Conservation (phyloP, 2,113 vertebrate species). For the Malurus cyaneus region DNA sequence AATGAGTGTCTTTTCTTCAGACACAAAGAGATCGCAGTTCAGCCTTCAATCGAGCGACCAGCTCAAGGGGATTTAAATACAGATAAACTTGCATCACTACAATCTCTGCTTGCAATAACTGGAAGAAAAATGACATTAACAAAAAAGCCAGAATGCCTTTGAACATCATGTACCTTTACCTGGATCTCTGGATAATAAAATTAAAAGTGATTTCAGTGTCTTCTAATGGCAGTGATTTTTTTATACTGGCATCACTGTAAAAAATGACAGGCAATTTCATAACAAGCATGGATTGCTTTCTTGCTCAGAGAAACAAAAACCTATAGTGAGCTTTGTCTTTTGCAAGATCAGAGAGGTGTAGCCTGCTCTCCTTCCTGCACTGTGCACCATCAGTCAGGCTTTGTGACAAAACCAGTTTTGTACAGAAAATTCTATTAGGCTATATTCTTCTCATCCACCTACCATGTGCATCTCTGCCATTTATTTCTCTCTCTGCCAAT, state of each 20-base stretch:
- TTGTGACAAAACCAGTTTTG: neutral
- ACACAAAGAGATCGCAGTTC: neutral
- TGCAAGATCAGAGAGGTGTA: neutral
- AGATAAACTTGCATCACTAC: neutral
- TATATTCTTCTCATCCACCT: neutral
- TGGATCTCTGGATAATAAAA: neutral
- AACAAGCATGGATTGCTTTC: neutral
- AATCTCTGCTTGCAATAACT: neutral
- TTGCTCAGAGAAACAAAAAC: neutral
- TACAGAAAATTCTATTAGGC: neutral
- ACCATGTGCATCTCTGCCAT: neutral
- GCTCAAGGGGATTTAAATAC: conserved; percentile 10
- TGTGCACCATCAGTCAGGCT: neutral
- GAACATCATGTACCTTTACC: neutral
- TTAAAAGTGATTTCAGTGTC: neutral
- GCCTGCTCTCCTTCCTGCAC: neutral
- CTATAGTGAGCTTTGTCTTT: neutral
- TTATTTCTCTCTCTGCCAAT: neutral
- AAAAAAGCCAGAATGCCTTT: neutral
- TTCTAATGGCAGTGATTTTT: neutral
- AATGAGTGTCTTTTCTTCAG: conserved; percentile 19
- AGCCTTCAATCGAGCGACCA: neutral
- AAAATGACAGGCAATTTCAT: neutral
- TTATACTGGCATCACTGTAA: neutral
- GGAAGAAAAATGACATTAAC: neutral